Evolutionary conservation across 2,888 invertebrate species (phyloP), one percentile per base, ranked within the genome.

Genomic region (Amphimallon solstitiale): DNA sequence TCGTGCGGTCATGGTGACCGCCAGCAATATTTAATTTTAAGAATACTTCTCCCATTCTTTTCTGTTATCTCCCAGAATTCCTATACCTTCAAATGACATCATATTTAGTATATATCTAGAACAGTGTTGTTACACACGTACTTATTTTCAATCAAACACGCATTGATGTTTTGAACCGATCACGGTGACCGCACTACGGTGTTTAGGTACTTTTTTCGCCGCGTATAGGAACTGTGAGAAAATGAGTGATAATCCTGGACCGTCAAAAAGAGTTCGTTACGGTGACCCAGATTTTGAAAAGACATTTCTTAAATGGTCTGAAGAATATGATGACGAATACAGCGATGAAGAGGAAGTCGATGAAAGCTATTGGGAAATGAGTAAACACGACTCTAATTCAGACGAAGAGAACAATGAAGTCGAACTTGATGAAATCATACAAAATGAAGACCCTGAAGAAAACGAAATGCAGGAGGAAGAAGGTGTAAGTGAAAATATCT

Each of bases 251-350:
- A n/a, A 48, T 15, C 14, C 29, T 29, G 52, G 29, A 52, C 35
- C 52, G 3, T 52, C 52, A 34, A 54, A 54, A 35, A 54, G 35
- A 35, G 54, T 54, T 2, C 5, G 54, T n/a, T 54, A 35, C 37
- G 34, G 34, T 15, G 54, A 54, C 34, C 2, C 14, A 15, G 54
- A 29, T 7, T 54, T 35, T 35, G n/a, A 54, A 37, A 35, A 35
- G 6, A 14, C 14, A 37, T 6, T 54, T 29, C 12, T 15, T 15
- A n/a, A 10, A 7, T 54, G 37, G 35, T 29, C n/a, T 12, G 23
- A 54, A 10, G 29, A 54, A 15, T 6, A 9, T 29, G 15, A 2
- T 19, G 54, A 54, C 19, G 35, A 10, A 34, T 23, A 5, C 5
- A 35, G 37, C n/a, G n/a, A n/a, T 54, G 54, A 37, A 10, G 34